Percentiles rank a stretch among this genome's conserved stretches.
Conservation (phyloP, 2,113 vertebrate genomes). For the Notothenia rossii region DNA sequence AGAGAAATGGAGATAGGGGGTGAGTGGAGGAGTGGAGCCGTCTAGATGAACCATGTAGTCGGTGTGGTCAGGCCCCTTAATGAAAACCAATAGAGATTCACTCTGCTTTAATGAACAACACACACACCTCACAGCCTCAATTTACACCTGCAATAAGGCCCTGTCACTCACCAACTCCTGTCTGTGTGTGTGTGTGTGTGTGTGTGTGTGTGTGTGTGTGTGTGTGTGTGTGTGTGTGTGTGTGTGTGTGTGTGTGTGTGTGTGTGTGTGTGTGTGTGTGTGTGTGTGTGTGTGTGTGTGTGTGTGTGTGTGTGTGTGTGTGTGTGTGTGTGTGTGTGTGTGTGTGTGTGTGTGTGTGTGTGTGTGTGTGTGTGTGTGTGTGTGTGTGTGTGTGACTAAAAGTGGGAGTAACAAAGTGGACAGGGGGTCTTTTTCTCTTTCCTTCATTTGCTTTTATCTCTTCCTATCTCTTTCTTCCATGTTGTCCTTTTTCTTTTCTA, state of each 20-base stretch:
- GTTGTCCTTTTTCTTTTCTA: not conserved
- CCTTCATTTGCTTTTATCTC: not conserved
- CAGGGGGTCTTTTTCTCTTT: constrained; percentile 14
- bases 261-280: constrained; percentile 16
- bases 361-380: constrained; percentile 31
- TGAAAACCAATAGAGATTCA: constrained; percentile 99
- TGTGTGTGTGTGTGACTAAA: constrained; percentile 12
- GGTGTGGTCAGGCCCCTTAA: constrained; percentile 92
- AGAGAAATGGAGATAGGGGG: constrained; percentile 41
- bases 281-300: constrained; percentile 28
- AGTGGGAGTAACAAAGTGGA: constrained; percentile 16
- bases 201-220: constrained; percentile 6
- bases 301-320: no score
- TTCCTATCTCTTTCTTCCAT: not conserved
- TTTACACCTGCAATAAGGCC: constrained; percentile 96
- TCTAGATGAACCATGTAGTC: constrained; percentile 96
- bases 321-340: no score
- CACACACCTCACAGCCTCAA: constrained; percentile 95
- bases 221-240: constrained; percentile 24
- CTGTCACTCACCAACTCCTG: constrained; percentile 88
- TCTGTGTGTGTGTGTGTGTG: constrained; percentile 30
- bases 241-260: constrained; percentile 28
- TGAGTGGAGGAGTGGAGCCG: constrained; percentile 51
- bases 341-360: no score
- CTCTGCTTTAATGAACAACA: constrained; percentile 98